Evolutionary conservation across 2,797 vertebrate species (phyloP), one percentile per base, ranked within the genome.

Genomic region (Rhinoraja longicauda): DNA sequence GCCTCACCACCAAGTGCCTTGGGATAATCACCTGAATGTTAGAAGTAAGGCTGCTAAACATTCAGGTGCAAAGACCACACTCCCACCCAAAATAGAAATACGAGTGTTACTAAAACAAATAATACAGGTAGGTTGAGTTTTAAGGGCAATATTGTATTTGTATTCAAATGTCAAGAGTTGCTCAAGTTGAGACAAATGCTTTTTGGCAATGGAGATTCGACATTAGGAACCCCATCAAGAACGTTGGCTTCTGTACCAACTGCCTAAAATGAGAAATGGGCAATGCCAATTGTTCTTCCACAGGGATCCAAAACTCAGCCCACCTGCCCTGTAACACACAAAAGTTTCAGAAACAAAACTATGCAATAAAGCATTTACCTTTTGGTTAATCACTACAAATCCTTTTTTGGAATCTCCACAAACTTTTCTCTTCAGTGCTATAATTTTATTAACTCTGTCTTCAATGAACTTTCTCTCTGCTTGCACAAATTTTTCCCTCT

Each of bases 391-490:
- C 94, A 99, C 97, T 36, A 99, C 96, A 93, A 99, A 99, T 75
- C 98, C 97, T 95, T 98, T 99, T 93, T 97, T 96, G 4, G 96
- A 97, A 86, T 97, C 97, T 0, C 97, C 96, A 94, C 98, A 99
- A 79, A 97, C 97, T 94, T 95, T 97, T 93, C 96, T 98, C 95
- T 99, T 99, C 94, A 99, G 95, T 13, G 97, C 97, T 32, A 99
- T 95, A 94, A 99, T 99, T 96, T 99, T 99, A 26, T 97, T 97
- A 94, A 99, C 98, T 32, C 98, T 97, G 15, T 99, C 98, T 96
- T 98, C 98, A 59, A 99, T 98, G 95, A 99, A 99, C 94, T 98
- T 99, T 93, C 99, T 97, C 94, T 99, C 98, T 5, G 99, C 98
- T 94, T 97, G 97, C 70, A 99, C 98, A 29, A 99, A 96, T 93